Evolutionary conservation across 2,888 invertebrate genomes (phyloP).

Genomic region (Campaea margaritaria): DNA sequence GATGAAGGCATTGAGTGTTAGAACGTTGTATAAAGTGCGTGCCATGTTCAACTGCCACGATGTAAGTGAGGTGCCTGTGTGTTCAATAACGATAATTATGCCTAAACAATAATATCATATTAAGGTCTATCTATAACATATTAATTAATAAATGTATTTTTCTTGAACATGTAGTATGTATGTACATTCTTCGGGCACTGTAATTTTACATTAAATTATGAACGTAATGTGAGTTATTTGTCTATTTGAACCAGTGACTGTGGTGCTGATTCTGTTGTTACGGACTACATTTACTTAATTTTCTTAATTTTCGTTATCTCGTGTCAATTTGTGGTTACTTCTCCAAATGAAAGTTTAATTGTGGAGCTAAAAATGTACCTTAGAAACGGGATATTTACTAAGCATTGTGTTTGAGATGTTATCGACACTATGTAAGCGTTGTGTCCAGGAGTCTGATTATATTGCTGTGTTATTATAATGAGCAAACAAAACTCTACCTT

Average conservation of each 20-base stretch:
- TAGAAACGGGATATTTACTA: too few species aligned
- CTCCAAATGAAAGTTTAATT: too few species aligned
- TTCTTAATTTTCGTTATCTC: too few species aligned
- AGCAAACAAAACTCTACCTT: too few species aligned
- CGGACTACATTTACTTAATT: too few species aligned
- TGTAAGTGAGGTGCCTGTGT: conserved; percentile 81
- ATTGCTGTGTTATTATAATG: too few species aligned
- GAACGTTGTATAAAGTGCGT: conserved; percentile 57
- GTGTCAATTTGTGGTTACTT: too few species aligned
- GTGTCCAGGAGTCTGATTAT: too few species aligned
- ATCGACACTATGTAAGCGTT: too few species aligned
- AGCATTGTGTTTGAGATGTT: too few species aligned
- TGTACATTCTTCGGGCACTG: conserved; percentile 32
- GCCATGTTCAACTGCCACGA: conserved; percentile 79
- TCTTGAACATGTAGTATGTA: conserved; percentile 25
- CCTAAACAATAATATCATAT: conserved; percentile 56
- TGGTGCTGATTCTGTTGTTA: too few species aligned
- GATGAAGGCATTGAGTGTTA: conserved; percentile 44
- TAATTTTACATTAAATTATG: conserved; percentile 30
- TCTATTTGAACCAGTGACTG: conserved; percentile 14
- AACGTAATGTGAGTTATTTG: conserved; percentile 21
- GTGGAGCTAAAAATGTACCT: too few species aligned
- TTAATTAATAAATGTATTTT: conserved; percentile 32
- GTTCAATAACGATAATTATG: conserved; percentile 71
- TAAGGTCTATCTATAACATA: conserved; percentile 32